Evolutionary conservation across 2,797 vertebrate species (phyloP).

Genomic region (Craterocephalus amniculus): DNA sequence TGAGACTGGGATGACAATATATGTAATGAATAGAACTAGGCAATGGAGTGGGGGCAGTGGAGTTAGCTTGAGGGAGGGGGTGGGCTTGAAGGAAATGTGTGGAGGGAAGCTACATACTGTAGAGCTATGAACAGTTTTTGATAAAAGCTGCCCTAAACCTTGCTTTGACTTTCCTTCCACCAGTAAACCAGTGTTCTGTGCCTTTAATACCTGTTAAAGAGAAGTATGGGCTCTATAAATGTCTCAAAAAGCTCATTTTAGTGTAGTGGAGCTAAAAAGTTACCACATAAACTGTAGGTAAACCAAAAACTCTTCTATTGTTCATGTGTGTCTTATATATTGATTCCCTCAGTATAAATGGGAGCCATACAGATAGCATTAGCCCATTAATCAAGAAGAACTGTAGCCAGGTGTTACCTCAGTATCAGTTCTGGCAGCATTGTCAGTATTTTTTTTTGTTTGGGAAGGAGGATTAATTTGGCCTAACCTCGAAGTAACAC

Average conservation of each 20-base stretch:
- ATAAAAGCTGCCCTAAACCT: slow-evolving; percentile 41
- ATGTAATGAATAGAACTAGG: slow-evolving; percentile 72
- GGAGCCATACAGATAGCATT: background rate
- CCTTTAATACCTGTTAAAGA: slow-evolving; percentile 27
- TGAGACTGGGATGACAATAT: slow-evolving; percentile 69
- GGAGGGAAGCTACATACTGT: slow-evolving; percentile 26
- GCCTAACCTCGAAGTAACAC: background rate
- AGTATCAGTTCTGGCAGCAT: background rate
- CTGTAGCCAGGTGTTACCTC: background rate
- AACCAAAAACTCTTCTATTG: background rate
- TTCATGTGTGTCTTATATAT: slow-evolving; percentile 2
- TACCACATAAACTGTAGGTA: slow-evolving; percentile 4
- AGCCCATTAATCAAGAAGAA: slow-evolving; percentile 1
- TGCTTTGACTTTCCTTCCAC: slow-evolving; percentile 59
- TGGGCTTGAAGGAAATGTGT: slow-evolving; percentile 46
- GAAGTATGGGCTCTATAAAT: background rate
- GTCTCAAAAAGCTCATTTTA: slow-evolving; percentile 18
- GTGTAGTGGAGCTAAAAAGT: slow-evolving; percentile 17
- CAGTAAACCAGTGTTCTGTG: slow-evolving; percentile 50
- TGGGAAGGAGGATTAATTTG: background rate
- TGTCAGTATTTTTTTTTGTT: slow-evolving; percentile 14
- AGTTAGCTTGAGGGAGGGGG: slow-evolving; percentile 54
- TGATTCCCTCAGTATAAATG: slow-evolving; percentile 2
- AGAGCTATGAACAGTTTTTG: slow-evolving; percentile 20
- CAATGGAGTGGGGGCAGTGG: slow-evolving; percentile 45